Base-by-base conservation (phyloP, 2,888 invertebrate genomes). In the Thymelicus sylvestris region DNA sequence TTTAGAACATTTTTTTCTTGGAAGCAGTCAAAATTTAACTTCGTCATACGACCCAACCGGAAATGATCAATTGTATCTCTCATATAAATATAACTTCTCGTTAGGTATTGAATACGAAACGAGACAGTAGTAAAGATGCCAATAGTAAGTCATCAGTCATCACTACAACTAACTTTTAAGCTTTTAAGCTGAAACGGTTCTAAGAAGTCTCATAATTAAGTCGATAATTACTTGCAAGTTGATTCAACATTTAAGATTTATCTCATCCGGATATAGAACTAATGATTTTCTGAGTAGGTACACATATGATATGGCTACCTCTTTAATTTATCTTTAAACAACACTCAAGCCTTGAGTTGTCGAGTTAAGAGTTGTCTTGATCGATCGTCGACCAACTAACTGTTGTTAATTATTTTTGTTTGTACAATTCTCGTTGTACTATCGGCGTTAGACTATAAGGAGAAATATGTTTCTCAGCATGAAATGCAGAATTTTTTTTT, bases 351-450 rank as follows among this genome's bases (percentile, higher is more conserved):
- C 70, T 70, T 70, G 65, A 65, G 31, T 60, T 70, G 70, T 70
- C 60, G 60, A 50, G 55, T 55, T 10, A 50, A 55, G 44, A 60
- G 55, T 55, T 55, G 55, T 55, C 50, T 64, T 70, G 65, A 70
- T 70, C 64, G 69, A 70, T 70, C 50, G 69, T 64, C 50, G 57
- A 24, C 50, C 50, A 60, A 15, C 50, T 65, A 69, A 69, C 64
- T 59, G 64, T 59, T 69, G 64, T 64, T 69, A 64, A 69, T 69
- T 69, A 69, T 69, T n/a, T n/a, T n/a, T 63, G 63, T 48, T 52
- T 8, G 61, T 24, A 52, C 52, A 52, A 8, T 52, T 52, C 15
- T 52, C 19, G 61, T 60, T 61, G 39, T 39, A 50, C 0, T 44
- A 10, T 39, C 61, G 19, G 15, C 39, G 60, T 19, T 38, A 7